phyloP scores from a whole-genome alignment of 2,888 invertebrate genomes.

The Chrysolina oricalcia region DNA sequence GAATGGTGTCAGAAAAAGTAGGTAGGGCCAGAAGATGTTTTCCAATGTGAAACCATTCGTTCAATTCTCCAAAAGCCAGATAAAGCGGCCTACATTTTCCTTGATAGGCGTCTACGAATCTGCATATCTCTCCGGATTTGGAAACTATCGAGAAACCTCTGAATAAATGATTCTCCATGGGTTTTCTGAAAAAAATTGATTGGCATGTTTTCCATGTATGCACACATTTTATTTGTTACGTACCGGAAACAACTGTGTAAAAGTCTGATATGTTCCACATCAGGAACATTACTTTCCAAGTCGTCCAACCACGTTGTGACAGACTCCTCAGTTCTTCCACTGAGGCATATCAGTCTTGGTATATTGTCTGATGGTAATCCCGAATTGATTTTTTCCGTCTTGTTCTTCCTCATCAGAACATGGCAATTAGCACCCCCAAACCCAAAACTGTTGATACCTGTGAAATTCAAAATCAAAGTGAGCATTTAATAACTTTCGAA shows the following conservation, averaged over 20 bases:
- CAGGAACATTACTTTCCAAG: slow-evolving; percentile 73
- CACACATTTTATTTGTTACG: background rate
- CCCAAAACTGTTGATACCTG: slow-evolving; percentile 93
- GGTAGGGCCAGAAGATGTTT: slow-evolving; percentile 83
- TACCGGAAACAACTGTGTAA: slow-evolving; percentile 63
- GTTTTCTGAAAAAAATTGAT: slow-evolving; percentile 49
- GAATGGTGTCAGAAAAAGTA: slow-evolving; percentile 81
- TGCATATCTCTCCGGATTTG: slow-evolving; percentile 62
- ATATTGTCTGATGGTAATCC: slow-evolving; percentile 78
- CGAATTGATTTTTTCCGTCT: slow-evolving; percentile 77
- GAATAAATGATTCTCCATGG: slow-evolving; percentile 80
- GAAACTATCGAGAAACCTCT: slow-evolving; percentile 80
- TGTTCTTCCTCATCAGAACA: slow-evolving; percentile 77
- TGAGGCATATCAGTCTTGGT: slow-evolving; percentile 82
- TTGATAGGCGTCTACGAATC: slow-evolving; percentile 41
- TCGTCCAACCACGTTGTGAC: slow-evolving; percentile 79
- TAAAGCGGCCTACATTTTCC: slow-evolving; percentile 39
- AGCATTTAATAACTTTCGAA: too few species aligned
- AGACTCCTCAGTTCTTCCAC: slow-evolving; percentile 87
- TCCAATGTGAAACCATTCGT: slow-evolving; percentile 92
- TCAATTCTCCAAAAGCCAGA: slow-evolving; percentile 85
- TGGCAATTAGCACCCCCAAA: slow-evolving; percentile 94
- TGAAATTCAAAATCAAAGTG: too few species aligned
- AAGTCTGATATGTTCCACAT: slow-evolving; percentile 61
- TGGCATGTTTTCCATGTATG: too few species aligned